Percentiles rank a stretch among this genome's conserved stretches.
Conservation (phyloP, 1,140 invertebrate genomes). For the Acromyrmex charruanus region DNA sequence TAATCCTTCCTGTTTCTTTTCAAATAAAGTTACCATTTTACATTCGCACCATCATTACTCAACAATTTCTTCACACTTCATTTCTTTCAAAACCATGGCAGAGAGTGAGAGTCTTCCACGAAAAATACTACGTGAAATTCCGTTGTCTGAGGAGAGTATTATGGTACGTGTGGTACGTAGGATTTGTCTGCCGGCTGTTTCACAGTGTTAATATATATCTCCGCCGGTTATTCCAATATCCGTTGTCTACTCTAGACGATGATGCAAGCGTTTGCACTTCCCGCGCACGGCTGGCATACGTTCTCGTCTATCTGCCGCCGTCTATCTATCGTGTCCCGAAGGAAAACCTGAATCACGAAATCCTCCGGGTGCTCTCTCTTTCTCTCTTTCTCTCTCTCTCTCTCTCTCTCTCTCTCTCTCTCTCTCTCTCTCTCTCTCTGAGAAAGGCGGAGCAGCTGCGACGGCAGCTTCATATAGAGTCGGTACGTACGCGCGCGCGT, state of each 20-base stretch:
- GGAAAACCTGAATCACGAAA: slow-evolving; percentile 62
- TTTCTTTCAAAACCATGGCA: not conserved
- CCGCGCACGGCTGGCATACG: slow-evolving; percentile 27
- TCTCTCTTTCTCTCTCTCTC: slow-evolving; percentile 6
- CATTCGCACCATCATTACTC: not conserved
- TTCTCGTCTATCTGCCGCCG: slow-evolving; percentile 40
- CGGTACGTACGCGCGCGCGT: slow-evolving; percentile 9
- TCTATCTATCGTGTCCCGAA: slow-evolving; percentile 49
- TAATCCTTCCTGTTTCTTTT: not conserved
- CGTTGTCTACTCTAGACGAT: slow-evolving; percentile 57
- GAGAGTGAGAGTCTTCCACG: not conserved
- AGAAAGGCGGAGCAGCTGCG: slow-evolving; percentile 48
- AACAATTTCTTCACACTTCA: not conserved
- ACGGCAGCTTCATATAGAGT: slow-evolving; percentile 6
- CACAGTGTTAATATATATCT: slow-evolving; percentile 52
- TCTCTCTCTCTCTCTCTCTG: no score
- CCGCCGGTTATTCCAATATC: slow-evolving; percentile 57
- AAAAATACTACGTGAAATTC: slow-evolving; percentile 24
- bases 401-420: not conserved
- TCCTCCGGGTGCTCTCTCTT: slow-evolving; percentile 43
- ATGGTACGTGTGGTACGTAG: not conserved
- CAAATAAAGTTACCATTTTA: not conserved
- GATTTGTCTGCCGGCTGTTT: slow-evolving; percentile 23
- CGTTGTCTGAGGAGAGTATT: slow-evolving; percentile 11
- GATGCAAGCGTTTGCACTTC: slow-evolving; percentile 54